Evolutionary conservation across 1,140 invertebrate genomes (phyloP), one percentile per base, ranked within the genome.

Genomic region (Agraylea sexmaculata): DNA sequence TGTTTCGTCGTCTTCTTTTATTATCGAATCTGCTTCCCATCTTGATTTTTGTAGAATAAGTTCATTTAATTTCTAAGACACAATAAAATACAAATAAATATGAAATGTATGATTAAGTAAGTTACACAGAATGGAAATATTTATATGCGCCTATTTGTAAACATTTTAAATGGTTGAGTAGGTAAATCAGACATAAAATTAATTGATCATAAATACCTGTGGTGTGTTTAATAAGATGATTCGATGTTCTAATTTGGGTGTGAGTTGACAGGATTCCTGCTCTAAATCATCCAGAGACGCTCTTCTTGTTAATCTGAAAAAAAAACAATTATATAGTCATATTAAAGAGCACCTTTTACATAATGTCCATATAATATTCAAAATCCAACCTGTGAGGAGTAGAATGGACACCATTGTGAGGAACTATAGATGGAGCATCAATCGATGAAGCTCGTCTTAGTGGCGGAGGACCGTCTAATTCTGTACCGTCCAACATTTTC

Each of bases 241-340:
- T 51, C 84, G 65, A 47, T 81, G 77, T 51, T 87, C 83, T 7
- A 80, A 53, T 53, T 74, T 75, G 0, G 84, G 84, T 12, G 78
- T 74, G 38, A 88, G 58, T 27, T 79, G 76, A 57, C 83, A 87
- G 1, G 79, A 73, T 51, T 76, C 74, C 46, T 80, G 75, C 54
- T 85, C 83, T 36, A 87, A 59, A 50, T 85, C 80, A 52, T 87
- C 83, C 29, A 85, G 54, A 10, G 79, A 83, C 10, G 80, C 78
- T 16, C 80, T 69, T 15, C 81, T 64, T 2, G 76, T 74, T 22
- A 82, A 58, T 40, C 68, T 69, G 50, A 18, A 15, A 28, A 43
- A 50, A 49, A 7, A 44, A 32, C 6, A 15, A 32, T 32, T 25
- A n/a, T 7, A 25, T 25, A 25, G n/a, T 25, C n/a, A n/a, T 25